Percentiles rank a stretch among this genome's conserved stretches.
Conservation (phyloP, 2,888 invertebrate species). For the Oscheius onirici region DNA sequence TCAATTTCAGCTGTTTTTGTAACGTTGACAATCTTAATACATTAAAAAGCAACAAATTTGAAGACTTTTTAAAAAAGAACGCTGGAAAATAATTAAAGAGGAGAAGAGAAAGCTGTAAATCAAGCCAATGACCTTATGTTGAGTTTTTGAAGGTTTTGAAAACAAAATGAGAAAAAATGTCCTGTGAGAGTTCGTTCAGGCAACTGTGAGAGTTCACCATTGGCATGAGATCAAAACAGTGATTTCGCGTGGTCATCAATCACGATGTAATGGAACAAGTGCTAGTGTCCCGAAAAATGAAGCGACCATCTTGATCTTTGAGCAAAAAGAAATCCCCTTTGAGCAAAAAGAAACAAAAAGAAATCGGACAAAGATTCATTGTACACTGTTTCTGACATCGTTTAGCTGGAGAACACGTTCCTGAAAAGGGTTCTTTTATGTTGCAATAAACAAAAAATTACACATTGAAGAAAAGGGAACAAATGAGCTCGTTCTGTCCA, state of each 20-base stretch:
- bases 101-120: no score
- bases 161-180: background rate
- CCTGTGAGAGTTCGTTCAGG: background rate
- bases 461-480: slow-evolving; percentile 18
- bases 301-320: background rate
- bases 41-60: no score
- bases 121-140: no score
- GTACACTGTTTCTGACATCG: background rate
- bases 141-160: background rate
- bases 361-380: background rate
- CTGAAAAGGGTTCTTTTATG: background rate
- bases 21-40: no score
- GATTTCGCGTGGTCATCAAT: background rate
- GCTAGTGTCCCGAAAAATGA: background rate
- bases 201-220: background rate
- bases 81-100: no score
- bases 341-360: slow-evolving; percentile 8
- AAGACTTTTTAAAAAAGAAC: no score
- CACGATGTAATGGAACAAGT: slow-evolving; percentile 14
- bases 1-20: no score
- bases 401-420: slow-evolving; percentile 18
- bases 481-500: slow-evolving; percentile 10
- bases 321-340: background rate
- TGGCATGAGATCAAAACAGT: background rate
- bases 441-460: background rate